Evolutionary conservation across 2,113 vertebrate genomes (phyloP).

Genomic region (Tetrax tetrax): DNA sequence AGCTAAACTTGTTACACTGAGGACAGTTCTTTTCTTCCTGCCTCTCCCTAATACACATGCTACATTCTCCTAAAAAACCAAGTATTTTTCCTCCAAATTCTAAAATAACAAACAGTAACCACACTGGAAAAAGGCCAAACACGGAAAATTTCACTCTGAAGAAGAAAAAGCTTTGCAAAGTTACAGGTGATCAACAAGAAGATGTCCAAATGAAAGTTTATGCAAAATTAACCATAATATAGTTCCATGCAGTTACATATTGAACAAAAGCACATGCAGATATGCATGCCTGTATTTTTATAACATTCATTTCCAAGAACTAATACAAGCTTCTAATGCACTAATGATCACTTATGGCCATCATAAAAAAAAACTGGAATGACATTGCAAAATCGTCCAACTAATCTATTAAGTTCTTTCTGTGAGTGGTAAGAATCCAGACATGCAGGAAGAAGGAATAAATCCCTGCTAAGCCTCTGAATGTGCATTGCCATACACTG

Average conservation of each 20-base stretch:
- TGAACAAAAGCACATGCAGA: not conserved
- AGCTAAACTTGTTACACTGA: not conserved
- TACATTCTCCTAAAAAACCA: not conserved
- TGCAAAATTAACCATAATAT: not conserved
- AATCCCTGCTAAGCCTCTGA: not conserved
- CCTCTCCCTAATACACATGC: not conserved
- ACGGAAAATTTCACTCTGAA: conserved; percentile 23
- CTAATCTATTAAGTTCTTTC: not conserved
- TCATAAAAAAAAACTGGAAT: not conserved
- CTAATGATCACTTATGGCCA: not conserved
- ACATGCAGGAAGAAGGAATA: not conserved
- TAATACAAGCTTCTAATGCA: not conserved
- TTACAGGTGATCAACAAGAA: not conserved
- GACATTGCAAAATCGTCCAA: not conserved
- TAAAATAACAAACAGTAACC: conserved; percentile 18
- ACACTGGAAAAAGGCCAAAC: not conserved
- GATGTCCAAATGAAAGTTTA: not conserved
- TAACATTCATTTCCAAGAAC: not conserved
- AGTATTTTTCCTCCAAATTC: not conserved
- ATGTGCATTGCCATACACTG: not conserved
- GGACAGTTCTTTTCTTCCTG: not conserved
- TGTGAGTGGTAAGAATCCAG: not conserved
- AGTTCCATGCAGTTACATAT: not conserved
- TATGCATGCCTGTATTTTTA: not conserved
- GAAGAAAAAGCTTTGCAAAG: conserved; percentile 7